Conservation (phyloP, 2,113 vertebrate genomes). For the Origma solitaria region DNA sequence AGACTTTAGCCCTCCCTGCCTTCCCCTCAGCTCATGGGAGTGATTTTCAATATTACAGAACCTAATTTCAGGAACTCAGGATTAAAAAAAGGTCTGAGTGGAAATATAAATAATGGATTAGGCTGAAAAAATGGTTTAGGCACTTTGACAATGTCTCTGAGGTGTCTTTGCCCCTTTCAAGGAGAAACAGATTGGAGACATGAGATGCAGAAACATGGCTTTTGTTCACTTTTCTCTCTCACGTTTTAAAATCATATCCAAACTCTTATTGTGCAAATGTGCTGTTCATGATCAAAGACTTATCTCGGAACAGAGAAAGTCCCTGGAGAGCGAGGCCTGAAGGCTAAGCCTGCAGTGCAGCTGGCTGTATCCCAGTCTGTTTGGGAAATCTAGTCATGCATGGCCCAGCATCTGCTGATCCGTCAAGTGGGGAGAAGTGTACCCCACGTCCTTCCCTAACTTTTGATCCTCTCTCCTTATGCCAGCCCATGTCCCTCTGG, state of each 20-base stretch:
- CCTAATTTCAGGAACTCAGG: neutral
- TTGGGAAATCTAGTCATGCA: neutral
- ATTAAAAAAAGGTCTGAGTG: neutral
- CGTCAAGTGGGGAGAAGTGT: fast-evolving
- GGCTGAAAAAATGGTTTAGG: slow-evolving; percentile 13
- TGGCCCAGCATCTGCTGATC: neutral
- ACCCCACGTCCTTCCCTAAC: neutral
- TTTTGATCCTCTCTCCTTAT: neutral
- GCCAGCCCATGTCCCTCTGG: neutral
- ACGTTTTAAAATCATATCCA: neutral
- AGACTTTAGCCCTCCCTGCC: neutral
- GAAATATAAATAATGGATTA: slow-evolving; percentile 19
- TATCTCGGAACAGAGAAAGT: neutral
- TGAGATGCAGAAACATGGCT: neutral
- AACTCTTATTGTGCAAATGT: slow-evolving; percentile 28
- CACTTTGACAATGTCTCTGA: neutral
- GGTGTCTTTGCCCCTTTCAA: slow-evolving; percentile 12
- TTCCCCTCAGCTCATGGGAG: neutral
- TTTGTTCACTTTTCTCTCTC: slow-evolving; percentile 24
- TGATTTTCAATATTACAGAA: neutral
- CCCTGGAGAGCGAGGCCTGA: slow-evolving; percentile 18
- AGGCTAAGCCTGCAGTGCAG: slow-evolving; percentile 14
- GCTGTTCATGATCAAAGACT: slow-evolving; percentile 40
- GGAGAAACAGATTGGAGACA: slow-evolving; percentile 4
- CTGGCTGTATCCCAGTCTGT: neutral